Evolutionary conservation across 2,797 vertebrate species (phyloP).

Genomic region (Tamandua tetradactyla): DNA sequence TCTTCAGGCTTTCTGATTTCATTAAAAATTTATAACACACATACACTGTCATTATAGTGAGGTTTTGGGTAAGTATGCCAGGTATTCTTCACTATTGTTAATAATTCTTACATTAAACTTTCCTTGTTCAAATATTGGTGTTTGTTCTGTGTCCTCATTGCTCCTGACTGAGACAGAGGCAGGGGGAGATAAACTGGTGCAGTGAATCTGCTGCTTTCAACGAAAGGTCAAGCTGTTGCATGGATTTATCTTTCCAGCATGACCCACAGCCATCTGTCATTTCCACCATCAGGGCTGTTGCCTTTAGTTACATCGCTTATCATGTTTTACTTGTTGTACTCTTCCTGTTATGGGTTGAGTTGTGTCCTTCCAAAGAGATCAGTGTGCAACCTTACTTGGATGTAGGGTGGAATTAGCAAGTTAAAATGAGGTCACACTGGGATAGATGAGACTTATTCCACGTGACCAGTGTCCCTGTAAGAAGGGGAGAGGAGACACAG

Average conservation of each 20-base stretch:
- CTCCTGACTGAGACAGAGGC: accelerated
- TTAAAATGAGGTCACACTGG: no score
- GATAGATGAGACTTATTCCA: no score
- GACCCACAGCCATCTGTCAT: accelerated
- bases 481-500: no score
- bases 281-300: not conserved
- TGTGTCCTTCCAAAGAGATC: no score
- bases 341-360: no score
- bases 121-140: not conserved
- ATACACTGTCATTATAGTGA: accelerated
- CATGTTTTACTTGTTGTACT: accelerated
- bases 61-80: not conserved
- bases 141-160: not conserved
- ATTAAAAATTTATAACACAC: no score
- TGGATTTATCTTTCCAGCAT: accelerated
- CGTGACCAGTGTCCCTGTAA: no score
- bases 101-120: not conserved
- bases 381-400: no score
- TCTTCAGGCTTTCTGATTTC: not conserved
- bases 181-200: accelerated
- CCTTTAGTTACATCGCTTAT: not conserved
- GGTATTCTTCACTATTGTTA: no score
- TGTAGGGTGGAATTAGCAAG: no score
- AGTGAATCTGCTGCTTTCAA: not conserved
- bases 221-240: accelerated